Evolutionary conservation across 2,113 vertebrate genomes (phyloP), one percentile per base, ranked within the genome.

Genomic region (Sinocyclocheilus anshuiensis): DNA sequence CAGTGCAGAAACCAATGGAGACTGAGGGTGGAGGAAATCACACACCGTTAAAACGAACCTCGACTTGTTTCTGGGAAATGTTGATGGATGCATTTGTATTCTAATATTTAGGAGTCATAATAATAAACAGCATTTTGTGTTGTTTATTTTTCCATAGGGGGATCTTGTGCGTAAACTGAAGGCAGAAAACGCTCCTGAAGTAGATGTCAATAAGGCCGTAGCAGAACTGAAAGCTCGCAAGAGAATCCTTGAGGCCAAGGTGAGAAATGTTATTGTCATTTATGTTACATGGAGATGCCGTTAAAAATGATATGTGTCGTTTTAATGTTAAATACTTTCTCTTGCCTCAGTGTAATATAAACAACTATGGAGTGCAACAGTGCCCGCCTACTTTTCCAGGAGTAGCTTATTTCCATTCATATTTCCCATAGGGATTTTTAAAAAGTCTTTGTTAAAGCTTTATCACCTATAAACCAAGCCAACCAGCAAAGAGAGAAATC

Each of bases 151-250:
- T 26, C 69, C 42, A 87, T 69, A 99, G 98, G 98, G 98, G 81
- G 97, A 99, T 6, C 90, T 98, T 65, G 97, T 99, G 67, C 96
- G 97, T 33, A 96, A 97, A 10, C 92, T 99, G 92, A 99, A 99
- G 86, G 95, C 96, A 88, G 96, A 97, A 24, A 97, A 97, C 4
- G 96, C 92, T 84, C 98, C 97, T 4, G 97, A 98, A 74, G 96
- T 97, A 45, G 98, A 99, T 84, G 90, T 99, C n/a, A 95, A 95
- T 76, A 97, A 91, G 94, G 98, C 98, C 20, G 98, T 99, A 16
- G 96, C 98, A 45, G 98, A 99, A 87, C 95, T 99, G 72, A 99
- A 98, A 89, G 96, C 97, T 45, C 96, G 97, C 67, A 99, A 99
- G 92, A 97, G 95, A 85, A 86, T 93, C 81, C 92, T 99, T 53